Percentiles rank a stretch among this genome's conserved stretches.
These are phyloP conservation scores for Elachura formosa DNA, from an alignment of 2,113 vertebrate genomes.

Conservation along the genomic window DNA sequence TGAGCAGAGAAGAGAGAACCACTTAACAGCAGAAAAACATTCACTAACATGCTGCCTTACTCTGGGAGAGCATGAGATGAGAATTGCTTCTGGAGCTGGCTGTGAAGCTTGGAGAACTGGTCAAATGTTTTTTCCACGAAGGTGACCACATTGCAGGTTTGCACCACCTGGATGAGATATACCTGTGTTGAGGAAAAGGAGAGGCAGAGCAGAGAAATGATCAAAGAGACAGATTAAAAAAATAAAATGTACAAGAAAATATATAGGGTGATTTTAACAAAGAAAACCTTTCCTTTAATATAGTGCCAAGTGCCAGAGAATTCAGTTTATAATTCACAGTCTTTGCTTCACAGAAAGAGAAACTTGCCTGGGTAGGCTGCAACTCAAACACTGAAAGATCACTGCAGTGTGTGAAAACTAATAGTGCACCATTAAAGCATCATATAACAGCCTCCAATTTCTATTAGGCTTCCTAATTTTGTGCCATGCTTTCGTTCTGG, in stretches of 20 bases:
- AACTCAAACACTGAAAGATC: constrained; percentile 28
- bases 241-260: not conserved
- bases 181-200: constrained; percentile 58
- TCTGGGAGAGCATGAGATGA: constrained; percentile 75
- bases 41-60: constrained; percentile 65
- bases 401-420: constrained; percentile 21
- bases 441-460: constrained; percentile 23
- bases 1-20: not conserved
- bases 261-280: constrained; percentile 8
- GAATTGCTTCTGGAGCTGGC: constrained; percentile 79
- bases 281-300: constrained; percentile 29
- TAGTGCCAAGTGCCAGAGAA: not conserved
- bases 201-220: not conserved
- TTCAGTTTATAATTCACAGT: not conserved
- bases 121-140: constrained; percentile 76
- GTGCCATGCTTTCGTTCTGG: constrained; percentile 44
- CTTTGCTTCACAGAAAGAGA: not conserved
- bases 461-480: constrained; percentile 53
- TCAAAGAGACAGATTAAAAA: not conserved
- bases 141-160: constrained; percentile 69
- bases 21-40: not conserved
- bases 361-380: not conserved
- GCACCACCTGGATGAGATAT: constrained; percentile 74
- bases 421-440: constrained; percentile 36
- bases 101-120: constrained; percentile 81